Percentiles rank a stretch among this genome's conserved stretches.
These are phyloP conservation scores for Camelus dromedarius DNA, from an alignment of 2,113 vertebrate species.

Conservation along the genomic window DNA sequence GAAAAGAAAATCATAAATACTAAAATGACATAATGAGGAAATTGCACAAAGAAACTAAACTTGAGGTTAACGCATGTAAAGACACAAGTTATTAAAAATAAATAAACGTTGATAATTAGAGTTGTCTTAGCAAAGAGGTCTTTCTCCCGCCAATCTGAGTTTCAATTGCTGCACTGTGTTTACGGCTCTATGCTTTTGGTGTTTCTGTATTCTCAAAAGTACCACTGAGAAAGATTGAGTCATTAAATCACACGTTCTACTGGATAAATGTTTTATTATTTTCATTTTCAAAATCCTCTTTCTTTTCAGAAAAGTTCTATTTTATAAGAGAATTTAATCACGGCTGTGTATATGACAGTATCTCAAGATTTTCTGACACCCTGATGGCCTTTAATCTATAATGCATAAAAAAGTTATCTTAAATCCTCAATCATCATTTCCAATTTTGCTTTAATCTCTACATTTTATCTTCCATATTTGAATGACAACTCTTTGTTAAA, in stretches of 20 bases:
- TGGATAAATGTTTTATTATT: constrained; percentile 23
- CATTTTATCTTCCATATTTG: constrained; percentile 61
- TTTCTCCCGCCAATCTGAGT: background rate
- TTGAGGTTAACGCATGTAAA: background rate
- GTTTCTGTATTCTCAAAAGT: constrained; percentile 39
- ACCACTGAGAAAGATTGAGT: background rate
- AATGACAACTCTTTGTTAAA: constrained; percentile 72
- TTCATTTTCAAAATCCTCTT: constrained; percentile 51
- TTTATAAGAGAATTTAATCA: constrained; percentile 64
- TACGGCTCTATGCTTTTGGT: background rate
- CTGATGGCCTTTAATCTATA: constrained; percentile 67
- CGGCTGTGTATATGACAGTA: constrained; percentile 27
- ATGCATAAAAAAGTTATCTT: constrained; percentile 51
- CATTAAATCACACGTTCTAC: constrained; percentile 66
- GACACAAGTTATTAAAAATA: background rate
- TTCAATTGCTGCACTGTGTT: background rate
- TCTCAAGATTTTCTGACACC: constrained; percentile 61
- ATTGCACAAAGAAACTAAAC: background rate
- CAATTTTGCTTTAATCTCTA: constrained; percentile 63
- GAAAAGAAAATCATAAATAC: background rate
- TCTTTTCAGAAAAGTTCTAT: constrained; percentile 59
- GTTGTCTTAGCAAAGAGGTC: background rate
- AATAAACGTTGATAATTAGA: background rate
- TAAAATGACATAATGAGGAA: background rate
- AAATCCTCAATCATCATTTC: constrained; percentile 73